Evolutionary conservation across 92 coral and sea anemone genomes (phyloP), one percentile per base, ranked within the genome.

Genomic region (Actinostola sp.): DNA sequence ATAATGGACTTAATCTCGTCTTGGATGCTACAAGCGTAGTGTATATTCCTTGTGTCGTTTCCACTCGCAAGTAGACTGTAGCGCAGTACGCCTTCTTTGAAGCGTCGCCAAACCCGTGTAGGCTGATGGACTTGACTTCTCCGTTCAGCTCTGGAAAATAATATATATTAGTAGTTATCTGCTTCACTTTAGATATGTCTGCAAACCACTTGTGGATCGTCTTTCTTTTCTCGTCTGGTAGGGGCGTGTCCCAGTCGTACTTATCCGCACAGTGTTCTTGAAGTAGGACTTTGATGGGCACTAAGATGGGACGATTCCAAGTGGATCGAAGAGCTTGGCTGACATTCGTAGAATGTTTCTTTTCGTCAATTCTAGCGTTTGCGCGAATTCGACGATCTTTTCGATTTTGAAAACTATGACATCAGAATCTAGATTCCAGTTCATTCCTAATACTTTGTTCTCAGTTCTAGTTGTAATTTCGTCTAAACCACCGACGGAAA

Each of bases 281-380:
- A 3, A 85, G 43, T 41, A 79, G 78, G 66, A 75, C 54, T 19
- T 67, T 26, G 30, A 76, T 48, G 38, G 42, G 67, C 20, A 76
- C 68, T 41, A 51, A 76, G 0, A 66, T 84, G 12, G 91, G 10
- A 86, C 48, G 43, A 83, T 32, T 75, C 90, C 79, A 5, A 80
- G 32, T 24, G 75, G 90, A 43, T 85, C 86, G 45, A 79, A 85
- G 24, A 85, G 54, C 63, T 79, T 85, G 21, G 82, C 90, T 49
- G 82, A 71, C 36, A 74, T 66, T 50, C 63, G 48, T 15, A 80
- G 59, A 19, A 85, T 74, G 31, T 78, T 82, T 66, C 81, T 44
- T 54, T 86, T 75, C 8, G 75, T 86, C 23, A 63, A 77, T 31
- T 65, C 74, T 23, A 79, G 71, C 7, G 58, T 30, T 32, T 32